These are phyloP conservation scores for Latrodectus elegans DNA, from an alignment of 2,888 invertebrate genomes.

Conservation along the genomic window DNA sequence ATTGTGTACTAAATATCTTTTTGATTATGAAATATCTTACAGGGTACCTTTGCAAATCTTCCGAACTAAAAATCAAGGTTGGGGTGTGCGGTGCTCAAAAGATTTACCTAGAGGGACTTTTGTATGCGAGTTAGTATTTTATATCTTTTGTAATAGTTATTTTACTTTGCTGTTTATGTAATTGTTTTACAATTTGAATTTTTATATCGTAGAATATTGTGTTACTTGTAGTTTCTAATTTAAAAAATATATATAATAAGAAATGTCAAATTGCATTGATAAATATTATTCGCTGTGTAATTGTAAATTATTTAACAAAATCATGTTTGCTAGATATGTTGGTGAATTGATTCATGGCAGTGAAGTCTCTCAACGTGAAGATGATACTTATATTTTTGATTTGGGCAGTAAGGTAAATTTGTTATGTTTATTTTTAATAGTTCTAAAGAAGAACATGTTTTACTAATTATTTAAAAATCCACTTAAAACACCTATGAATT, in stretches of 20 bases:
- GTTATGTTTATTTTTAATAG: neutral
- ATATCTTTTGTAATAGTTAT: too few species aligned
- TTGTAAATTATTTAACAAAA: too few species aligned
- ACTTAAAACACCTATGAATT: too few species aligned
- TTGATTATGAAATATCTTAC: neutral
- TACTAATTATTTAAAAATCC: too few species aligned
- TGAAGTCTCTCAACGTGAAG: conserved; percentile 87
- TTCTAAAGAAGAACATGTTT: too few species aligned
- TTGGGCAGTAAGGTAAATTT: conserved; percentile 83
- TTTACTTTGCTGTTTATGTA: too few species aligned
- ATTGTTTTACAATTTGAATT: too few species aligned
- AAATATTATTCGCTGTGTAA: conserved; percentile 18
- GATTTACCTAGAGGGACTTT: conserved; percentile 85
- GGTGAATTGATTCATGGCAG: conserved; percentile 90
- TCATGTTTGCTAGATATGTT: conserved; percentile 79
- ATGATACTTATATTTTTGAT: conserved; percentile 93
- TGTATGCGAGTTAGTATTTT: conserved; percentile 81
- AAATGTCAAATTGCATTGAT: neutral
- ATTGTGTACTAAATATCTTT: too few species aligned
- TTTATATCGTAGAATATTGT: too few species aligned
- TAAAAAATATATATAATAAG: too few species aligned
- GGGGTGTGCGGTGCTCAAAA: conserved; percentile 86
- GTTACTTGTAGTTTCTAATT: too few species aligned
- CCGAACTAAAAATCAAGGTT: conserved; percentile 83
- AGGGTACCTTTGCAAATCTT: conserved; percentile 82